phyloP scores from a whole-genome alignment of 2,113 vertebrate species.

The Xyliphius kryptos region DNA sequence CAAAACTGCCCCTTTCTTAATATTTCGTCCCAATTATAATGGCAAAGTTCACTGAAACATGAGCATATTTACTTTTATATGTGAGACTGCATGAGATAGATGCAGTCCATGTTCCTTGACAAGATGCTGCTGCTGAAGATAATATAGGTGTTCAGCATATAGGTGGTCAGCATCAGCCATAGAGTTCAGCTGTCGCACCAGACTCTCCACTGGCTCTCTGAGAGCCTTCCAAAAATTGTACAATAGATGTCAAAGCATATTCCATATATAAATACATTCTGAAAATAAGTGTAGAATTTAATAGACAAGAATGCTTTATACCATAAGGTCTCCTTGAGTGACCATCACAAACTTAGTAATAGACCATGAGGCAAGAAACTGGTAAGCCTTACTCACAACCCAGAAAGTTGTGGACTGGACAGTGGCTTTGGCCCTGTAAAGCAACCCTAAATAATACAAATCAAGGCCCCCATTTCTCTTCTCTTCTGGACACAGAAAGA shows the following conservation, averaged over 20 bases:
- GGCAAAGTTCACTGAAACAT: too few species aligned
- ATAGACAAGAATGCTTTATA: constrained; percentile 40
- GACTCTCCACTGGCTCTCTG: constrained; percentile 36
- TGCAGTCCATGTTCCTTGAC: constrained; percentile 36
- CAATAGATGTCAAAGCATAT: not conserved
- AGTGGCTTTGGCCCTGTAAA: constrained; percentile 52
- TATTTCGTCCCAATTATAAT: too few species aligned
- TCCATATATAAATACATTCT: not conserved
- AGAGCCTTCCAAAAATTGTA: too few species aligned
- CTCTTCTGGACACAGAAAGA: constrained; percentile 7
- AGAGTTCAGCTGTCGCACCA: constrained; percentile 42
- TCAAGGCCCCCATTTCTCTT: not conserved
- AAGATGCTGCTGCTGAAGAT: too few species aligned
- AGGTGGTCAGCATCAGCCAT: too few species aligned
- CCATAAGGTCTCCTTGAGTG: constrained; percentile 77
- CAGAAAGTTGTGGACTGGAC: constrained; percentile 68
- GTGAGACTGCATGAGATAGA: constrained; percentile 37
- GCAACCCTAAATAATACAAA: constrained; percentile 34
- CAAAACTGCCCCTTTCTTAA: too few species aligned
- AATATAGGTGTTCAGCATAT: constrained; percentile 18
- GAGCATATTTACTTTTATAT: too few species aligned
- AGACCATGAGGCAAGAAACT: constrained; percentile 73
- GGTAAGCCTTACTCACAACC: constrained; percentile 65
- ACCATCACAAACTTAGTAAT: constrained; percentile 73
- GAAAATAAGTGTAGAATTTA: not conserved